Conservation (phyloP, 2,113 vertebrate genomes). For the Sminthopsis crassicaudata region DNA sequence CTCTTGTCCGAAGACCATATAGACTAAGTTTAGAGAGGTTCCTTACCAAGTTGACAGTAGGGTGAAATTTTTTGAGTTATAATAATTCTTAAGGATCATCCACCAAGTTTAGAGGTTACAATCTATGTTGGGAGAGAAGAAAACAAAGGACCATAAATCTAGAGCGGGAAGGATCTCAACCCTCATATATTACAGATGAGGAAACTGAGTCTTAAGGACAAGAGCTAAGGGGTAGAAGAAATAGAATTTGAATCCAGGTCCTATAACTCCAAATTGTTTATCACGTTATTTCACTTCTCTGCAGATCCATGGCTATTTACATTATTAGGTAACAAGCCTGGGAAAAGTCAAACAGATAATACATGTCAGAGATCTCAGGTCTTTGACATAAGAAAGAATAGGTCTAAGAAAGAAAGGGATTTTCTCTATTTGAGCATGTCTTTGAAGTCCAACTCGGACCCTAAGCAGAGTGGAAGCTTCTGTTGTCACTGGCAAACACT, state of each 20-base stretch:
- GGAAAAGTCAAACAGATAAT: background rate
- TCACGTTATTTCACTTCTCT: background rate
- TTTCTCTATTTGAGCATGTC: constrained; percentile 1
- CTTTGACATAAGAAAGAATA: background rate
- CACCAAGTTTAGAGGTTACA: background rate
- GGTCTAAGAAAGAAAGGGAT: background rate
- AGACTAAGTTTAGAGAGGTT: background rate
- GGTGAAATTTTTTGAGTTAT: too few species aligned
- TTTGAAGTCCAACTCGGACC: background rate
- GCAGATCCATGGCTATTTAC: background rate
- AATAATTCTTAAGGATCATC: background rate
- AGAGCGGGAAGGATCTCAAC: background rate
- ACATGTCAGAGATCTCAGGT: background rate
- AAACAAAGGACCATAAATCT: background rate
- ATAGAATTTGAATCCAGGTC: background rate
- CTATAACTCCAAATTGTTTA: background rate
- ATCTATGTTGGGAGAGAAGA: background rate
- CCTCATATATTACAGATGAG: background rate
- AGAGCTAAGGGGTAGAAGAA: background rate
- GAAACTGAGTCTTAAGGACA: background rate
- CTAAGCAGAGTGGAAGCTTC: background rate
- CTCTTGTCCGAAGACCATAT: background rate
- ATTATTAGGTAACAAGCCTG: background rate
- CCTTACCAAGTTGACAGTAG: background rate
- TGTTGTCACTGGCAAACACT: background rate